These are phyloP conservation scores for Meleagris gallopavo DNA, from an alignment of 2,113 vertebrate genomes.

Conservation along the genomic window DNA sequence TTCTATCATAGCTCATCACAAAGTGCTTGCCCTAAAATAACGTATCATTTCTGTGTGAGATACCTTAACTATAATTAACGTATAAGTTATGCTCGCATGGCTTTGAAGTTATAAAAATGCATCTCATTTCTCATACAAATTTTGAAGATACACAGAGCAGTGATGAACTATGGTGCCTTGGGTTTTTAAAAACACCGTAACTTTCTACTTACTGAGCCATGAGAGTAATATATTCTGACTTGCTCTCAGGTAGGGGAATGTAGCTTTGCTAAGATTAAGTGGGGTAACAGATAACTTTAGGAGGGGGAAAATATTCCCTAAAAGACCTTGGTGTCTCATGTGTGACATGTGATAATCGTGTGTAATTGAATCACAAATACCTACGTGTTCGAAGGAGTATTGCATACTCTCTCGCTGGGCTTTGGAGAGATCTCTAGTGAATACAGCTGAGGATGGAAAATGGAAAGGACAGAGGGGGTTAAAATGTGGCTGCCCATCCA, in stretches of 20 bases:
- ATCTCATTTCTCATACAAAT: conserved; percentile 25
- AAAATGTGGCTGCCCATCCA: background rate
- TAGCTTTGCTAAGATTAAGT: conserved; percentile 33
- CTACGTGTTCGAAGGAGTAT: background rate
- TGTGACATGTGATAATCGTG: background rate
- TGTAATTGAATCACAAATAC: background rate
- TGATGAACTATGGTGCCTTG: conserved; percentile 47
- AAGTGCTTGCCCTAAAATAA: background rate
- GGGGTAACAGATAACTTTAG: conserved; percentile 4
- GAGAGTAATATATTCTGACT: background rate
- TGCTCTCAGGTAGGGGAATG: background rate
- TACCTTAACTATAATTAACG: background rate
- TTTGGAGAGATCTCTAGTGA: background rate
- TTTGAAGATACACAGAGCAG: background rate
- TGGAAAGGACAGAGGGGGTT: background rate
- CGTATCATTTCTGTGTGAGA: background rate
- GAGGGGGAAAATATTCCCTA: background rate
- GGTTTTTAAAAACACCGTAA: background rate
- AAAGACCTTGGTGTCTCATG: background rate
- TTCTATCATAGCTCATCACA: background rate
- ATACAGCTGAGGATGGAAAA: background rate
- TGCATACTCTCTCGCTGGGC: background rate
- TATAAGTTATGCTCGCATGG: background rate
- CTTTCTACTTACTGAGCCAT: conserved; percentile 34
- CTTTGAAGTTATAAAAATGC: conserved; percentile 39